phyloP scores from a whole-genome alignment of 2,888 invertebrate species.

The Atethmia centrago region DNA sequence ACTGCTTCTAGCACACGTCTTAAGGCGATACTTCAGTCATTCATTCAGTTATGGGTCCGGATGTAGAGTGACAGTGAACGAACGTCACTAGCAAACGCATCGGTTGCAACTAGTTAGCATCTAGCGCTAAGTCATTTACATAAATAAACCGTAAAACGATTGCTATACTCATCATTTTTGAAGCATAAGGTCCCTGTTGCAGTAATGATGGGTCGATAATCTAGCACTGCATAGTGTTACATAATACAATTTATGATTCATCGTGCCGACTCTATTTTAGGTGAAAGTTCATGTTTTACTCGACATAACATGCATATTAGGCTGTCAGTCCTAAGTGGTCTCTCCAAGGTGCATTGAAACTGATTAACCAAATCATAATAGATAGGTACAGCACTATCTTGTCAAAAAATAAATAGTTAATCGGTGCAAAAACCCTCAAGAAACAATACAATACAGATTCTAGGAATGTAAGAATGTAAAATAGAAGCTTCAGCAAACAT shows the following conservation, averaged over 20 bases:
- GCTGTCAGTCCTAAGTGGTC: constrained; percentile 24
- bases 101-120: background rate
- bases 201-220: constrained; percentile 24
- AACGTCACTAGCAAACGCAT: background rate
- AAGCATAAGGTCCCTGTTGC: constrained; percentile 26
- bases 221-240: constrained; percentile 29
- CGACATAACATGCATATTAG: constrained; percentile 21
- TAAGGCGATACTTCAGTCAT: too few relatives aligned
- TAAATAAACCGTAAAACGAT: background rate
- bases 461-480: background rate
- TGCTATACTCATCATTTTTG: constrained; percentile 14
- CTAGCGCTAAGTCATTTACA: background rate
- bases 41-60: too few relatives aligned
- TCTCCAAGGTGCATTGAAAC: background rate
- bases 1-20: too few relatives aligned
- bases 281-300: constrained; percentile 25
- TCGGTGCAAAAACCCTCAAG: background rate
- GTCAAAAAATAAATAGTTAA: background rate
- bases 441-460: background rate
- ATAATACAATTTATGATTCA: constrained; percentile 40
- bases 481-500: too few relatives aligned
- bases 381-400: background rate
- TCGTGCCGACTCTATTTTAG: constrained; percentile 28
- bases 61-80: too few relatives aligned
- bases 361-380: background rate